phyloP scores from a whole-genome alignment of 1,140 invertebrate species.

The Triops longicaudatus region DNA sequence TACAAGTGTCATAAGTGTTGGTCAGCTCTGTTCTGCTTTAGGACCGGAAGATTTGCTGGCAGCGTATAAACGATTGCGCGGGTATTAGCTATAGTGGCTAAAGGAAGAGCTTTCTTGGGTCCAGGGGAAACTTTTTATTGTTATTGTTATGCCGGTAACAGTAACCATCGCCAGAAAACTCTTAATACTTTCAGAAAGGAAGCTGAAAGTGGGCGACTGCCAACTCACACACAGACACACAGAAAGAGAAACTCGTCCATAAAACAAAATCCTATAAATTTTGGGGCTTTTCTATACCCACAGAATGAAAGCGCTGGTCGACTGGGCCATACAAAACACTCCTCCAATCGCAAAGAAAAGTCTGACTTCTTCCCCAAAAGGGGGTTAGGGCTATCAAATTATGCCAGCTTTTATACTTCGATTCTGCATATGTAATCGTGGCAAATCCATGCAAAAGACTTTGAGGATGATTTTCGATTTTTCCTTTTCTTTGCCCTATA shows the following conservation, averaged over 20 bases:
- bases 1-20: neutral
- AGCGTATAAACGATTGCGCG: neutral
- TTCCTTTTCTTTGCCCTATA: neutral
- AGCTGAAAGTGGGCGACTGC: neutral
- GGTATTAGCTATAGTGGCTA: neutral
- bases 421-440: slow-evolving; percentile 4
- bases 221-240: neutral
- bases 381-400: neutral
- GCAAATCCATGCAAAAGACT: neutral
- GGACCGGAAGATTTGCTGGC: neutral
- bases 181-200: neutral
- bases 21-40: neutral
- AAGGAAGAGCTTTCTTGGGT: neutral
- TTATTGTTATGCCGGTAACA: neutral
- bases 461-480: neutral
- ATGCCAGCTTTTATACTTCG: neutral
- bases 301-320: neutral
- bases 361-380: neutral
- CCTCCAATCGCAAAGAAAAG: no score
- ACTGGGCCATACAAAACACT: neutral
- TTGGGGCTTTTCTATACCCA: neutral
- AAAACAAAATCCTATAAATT: slow-evolving; percentile 16
- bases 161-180: neutral
- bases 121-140: neutral
- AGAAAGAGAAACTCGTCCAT: neutral